Conservation (phyloP, 2,113 vertebrate genomes). For the Abramis brama region DNA sequence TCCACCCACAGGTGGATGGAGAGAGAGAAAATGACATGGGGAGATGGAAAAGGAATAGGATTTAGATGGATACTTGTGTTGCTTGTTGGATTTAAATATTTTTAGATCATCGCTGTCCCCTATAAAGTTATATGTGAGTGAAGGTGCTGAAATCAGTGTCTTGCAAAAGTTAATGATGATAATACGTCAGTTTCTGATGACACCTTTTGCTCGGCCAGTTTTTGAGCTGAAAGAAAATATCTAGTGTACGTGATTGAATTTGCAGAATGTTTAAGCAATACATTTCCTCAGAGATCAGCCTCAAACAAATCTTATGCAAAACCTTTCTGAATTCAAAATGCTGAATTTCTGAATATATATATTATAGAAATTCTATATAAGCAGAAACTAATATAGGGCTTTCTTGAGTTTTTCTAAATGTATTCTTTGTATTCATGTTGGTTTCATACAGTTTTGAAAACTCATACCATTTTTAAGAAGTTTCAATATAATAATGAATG, state of each 20-base stretch:
- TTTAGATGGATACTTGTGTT: slow-evolving; percentile 41
- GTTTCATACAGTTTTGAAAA: background rate
- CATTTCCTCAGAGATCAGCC: background rate
- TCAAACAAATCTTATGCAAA: no score
- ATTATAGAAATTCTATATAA: no score
- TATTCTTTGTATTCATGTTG: background rate
- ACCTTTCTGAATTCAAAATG: no score
- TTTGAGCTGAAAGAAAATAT: background rate
- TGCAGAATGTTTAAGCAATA: background rate
- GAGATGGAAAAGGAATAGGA: slow-evolving; percentile 24
- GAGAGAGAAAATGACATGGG: background rate
- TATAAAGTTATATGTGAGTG: background rate
- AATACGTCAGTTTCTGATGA: slow-evolving; percentile 1
- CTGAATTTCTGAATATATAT: no score
- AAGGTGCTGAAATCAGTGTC: slow-evolving; percentile 15
- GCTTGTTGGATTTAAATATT: slow-evolving; percentile 42
- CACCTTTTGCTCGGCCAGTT: background rate
- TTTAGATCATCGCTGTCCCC: slow-evolving; percentile 13
- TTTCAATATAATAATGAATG: background rate
- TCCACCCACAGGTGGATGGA: slow-evolving; percentile 60
- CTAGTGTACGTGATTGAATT: background rate
- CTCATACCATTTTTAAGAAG: background rate
- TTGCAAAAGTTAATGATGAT: background rate
- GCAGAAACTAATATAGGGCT: no score
- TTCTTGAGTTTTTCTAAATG: background rate